phyloP scores from a whole-genome alignment of 1,140 invertebrate species.

The Lethrus apterus region DNA sequence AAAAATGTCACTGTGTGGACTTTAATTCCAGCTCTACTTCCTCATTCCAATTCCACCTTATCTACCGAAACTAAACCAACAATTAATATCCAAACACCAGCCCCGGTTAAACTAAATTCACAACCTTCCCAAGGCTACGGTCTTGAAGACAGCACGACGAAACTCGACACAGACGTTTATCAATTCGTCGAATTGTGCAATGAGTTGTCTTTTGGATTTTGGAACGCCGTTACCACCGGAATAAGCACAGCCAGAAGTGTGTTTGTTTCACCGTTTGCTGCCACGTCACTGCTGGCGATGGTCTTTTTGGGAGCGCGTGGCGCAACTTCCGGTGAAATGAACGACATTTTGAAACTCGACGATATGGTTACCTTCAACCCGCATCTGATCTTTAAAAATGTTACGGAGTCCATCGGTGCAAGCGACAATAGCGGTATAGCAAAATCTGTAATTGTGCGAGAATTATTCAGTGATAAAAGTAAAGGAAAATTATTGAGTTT shows the following conservation, averaged over 20 bases:
- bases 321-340: conserved; percentile 83
- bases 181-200: conserved; percentile 61
- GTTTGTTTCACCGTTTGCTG: conserved; percentile 76
- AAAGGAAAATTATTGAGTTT: conserved; percentile 74
- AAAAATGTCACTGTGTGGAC: conserved; percentile 29
- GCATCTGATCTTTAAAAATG: conserved; percentile 74
- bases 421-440: conserved; percentile 57
- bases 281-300: conserved; percentile 78
- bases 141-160: conserved; percentile 62
- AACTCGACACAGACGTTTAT: conserved; percentile 46
- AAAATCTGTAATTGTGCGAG: conserved; percentile 66
- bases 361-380: conserved; percentile 84
- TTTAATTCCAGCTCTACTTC: conserved; percentile 33
- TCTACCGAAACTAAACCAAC: conserved; percentile 30
- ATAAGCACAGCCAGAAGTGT: conserved; percentile 68
- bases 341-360: conserved; percentile 74
- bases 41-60: conserved; percentile 23
- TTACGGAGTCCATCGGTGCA: conserved; percentile 65
- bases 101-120: conserved; percentile 46
- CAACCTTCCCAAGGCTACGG: conserved; percentile 59
- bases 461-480: conserved; percentile 67
- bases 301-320: conserved; percentile 80
- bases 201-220: conserved; percentile 73
- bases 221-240: conserved; percentile 60
- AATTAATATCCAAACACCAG: too few relatives aligned